Evolutionary conservation across 2,797 vertebrate genomes (phyloP).

Genomic region (Parauchenoglanis punctatus): DNA sequence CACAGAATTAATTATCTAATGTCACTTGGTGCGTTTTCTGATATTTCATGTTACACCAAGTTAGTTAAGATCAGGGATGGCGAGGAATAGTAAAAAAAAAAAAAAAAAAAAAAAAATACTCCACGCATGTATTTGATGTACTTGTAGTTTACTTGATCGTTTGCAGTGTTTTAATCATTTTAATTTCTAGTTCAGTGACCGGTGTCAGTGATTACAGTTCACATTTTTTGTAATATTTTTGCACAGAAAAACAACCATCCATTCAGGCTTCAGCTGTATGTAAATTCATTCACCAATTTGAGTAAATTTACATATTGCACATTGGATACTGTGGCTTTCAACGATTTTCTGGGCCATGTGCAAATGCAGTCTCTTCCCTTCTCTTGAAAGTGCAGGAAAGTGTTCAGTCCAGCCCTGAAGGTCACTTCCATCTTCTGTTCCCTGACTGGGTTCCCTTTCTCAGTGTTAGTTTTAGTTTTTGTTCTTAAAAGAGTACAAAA

Average conservation of each 20-base stretch:
- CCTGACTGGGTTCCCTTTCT: no score
- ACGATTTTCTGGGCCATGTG: constrained; percentile 5
- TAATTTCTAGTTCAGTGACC: not conserved
- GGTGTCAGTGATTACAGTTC: not conserved
- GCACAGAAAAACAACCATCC: not conserved
- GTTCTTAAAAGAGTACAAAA: not conserved
- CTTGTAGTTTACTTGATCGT: no score
- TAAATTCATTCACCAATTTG: constrained; percentile 10
- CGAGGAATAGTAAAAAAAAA: not conserved
- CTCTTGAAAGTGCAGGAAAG: not conserved
- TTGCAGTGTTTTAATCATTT: not conserved
- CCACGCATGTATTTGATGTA: not conserved
- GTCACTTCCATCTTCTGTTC: not conserved
- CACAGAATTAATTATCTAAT: constrained; percentile 51
- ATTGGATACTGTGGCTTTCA: constrained; percentile 14
- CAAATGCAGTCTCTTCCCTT: not conserved
- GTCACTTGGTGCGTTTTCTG: constrained; percentile 29
- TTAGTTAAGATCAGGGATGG: constrained; percentile 9
- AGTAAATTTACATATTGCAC: constrained; percentile 22
- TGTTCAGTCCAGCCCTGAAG: not conserved
- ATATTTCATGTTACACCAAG: constrained; percentile 4
- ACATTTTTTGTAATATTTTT: not conserved
- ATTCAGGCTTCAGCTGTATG: constrained; percentile 19
- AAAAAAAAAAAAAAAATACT: not conserved
- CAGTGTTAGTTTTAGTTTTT: not conserved